Conservation (phyloP, 2,113 vertebrate genomes). For the Rhea americana region DNA sequence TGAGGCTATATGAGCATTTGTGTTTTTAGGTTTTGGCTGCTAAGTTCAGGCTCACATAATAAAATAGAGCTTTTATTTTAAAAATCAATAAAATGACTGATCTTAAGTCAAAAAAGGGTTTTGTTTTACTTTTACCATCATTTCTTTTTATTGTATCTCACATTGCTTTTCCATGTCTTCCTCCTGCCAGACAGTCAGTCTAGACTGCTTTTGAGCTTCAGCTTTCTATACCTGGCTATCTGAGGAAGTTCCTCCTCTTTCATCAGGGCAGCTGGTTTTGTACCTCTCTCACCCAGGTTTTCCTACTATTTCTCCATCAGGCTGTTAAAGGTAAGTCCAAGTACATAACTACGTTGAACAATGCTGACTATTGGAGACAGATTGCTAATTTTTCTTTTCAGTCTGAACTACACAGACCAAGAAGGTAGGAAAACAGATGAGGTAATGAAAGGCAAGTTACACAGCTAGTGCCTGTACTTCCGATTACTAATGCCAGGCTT, state of each 20-base stretch:
- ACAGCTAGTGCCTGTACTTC: neutral
- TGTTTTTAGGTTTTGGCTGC: slow-evolving; percentile 41
- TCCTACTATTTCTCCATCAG: neutral
- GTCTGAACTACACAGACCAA: neutral
- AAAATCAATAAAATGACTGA: slow-evolving; percentile 73
- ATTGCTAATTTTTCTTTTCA: neutral
- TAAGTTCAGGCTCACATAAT: slow-evolving; percentile 66
- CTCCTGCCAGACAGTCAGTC: slow-evolving; percentile 17
- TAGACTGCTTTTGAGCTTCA: neutral
- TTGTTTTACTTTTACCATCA: slow-evolving; percentile 51
- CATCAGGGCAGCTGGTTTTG: neutral
- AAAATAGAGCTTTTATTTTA: slow-evolving; percentile 66
- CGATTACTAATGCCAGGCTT: neutral
- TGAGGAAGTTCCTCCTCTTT: neutral
- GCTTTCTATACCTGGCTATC: slow-evolving; percentile 1
- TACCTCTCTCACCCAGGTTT: neutral
- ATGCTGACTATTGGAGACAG: neutral
- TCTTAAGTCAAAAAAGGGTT: slow-evolving; percentile 57
- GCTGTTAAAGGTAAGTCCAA: neutral
- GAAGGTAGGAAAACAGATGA: neutral
- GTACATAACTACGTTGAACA: neutral
- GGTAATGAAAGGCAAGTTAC: neutral
- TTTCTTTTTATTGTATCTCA: slow-evolving; percentile 40
- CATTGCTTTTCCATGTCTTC: slow-evolving; percentile 7
- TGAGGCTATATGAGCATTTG: slow-evolving; percentile 13